Base-by-base conservation (phyloP, 2,888 invertebrate species). In the Andrena flavipes region DNA sequence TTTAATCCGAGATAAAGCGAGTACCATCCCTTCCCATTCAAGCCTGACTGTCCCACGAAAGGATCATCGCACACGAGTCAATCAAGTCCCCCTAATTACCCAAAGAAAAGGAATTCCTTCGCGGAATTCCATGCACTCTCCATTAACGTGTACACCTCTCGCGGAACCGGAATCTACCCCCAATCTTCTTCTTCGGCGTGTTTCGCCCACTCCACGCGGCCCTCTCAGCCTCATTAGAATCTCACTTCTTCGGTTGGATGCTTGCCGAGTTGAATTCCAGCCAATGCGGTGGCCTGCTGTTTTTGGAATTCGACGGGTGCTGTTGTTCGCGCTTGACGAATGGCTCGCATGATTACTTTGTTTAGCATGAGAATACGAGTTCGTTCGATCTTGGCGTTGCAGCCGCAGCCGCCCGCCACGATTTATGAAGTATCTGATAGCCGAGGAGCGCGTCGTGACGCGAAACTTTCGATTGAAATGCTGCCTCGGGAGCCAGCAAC, bases 191-290 rank as follows among this genome's bases (percentile, higher is more conserved):
- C 29, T 20, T 13, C 4, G 8, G 0, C 20, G 16, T 65, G 0
- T 20, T 29, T 8, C 7, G n/a, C 13, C 30, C 26, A 20, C 70
- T 68, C 35, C 13, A 56, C 56, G 4, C 59, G 2, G 48, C 3
- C 26, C 35, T 69, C 79, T 71, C 84, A 48, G 82, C 64, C 84
- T 79, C 87, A 87, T 88, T 89, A 88, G 87, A 87, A 86, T 82
- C 86, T 83, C 86, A 69, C 84, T 84, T 84, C 84, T 77, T 79
- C 82, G 69, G 35, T 87, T 88, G 89, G 88, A 89, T 74, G 78
- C 29, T 62, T 87, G 89, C 88, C 88, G 80, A 88, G 80, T 89
- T 88, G 88, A 88, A 86, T 77, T 79, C 80, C 84, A 74, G 86
- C 89, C 89, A 89, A 88, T 87, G 84, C 60, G 82, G 77, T 81